Evolutionary conservation across 1,140 invertebrate genomes (phyloP), one percentile per base, ranked within the genome.

Genomic region (Forficula auricularia): DNA sequence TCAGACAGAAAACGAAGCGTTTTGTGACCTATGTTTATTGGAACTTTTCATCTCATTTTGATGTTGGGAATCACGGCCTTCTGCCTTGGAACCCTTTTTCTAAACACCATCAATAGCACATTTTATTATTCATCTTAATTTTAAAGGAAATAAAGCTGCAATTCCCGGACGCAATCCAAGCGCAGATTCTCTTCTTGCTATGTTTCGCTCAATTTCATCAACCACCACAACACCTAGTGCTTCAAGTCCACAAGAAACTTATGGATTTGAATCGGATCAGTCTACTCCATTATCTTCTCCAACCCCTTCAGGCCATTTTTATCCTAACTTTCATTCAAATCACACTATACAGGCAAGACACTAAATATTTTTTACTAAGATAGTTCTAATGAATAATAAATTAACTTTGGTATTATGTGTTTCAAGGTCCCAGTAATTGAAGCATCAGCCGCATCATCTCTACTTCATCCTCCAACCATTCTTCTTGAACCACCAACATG

Each of bases 101-200:
- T n/a, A n/a, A n/a, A n/a, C n/a, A n/a, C n/a, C n/a, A n/a, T n/a
- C n/a, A n/a, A n/a, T n/a, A n/a, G n/a, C n/a, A n/a, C n/a, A n/a
- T 9, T 18, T 18, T 3, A 18, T 10, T 15, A 38, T 15, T 2
- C n/a, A 38, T 38, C 19, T 38, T 15, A 15, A 15, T 38, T 38
- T 38, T 50, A 35, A 51, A 50, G 33, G 48, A 48, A 15, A 27
- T 48, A 14, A 52, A 52, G 40, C 50, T 51, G 22, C 18, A 4
- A 10, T 27, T 27, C 22, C 22, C 4, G 22, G 22, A 27, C 4
- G 22, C 48, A 32, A 52, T 48, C 42, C 75, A 3, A 78, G 74
- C 50, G 77, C 78, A 8, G 79, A 82, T 58, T 80, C 78, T 2
- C 76, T 81, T 42, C 57, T 80, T 36, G 75, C 77, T 2, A 78